Conservation (phyloP, 2,113 vertebrate species). For the Channa maculata region DNA sequence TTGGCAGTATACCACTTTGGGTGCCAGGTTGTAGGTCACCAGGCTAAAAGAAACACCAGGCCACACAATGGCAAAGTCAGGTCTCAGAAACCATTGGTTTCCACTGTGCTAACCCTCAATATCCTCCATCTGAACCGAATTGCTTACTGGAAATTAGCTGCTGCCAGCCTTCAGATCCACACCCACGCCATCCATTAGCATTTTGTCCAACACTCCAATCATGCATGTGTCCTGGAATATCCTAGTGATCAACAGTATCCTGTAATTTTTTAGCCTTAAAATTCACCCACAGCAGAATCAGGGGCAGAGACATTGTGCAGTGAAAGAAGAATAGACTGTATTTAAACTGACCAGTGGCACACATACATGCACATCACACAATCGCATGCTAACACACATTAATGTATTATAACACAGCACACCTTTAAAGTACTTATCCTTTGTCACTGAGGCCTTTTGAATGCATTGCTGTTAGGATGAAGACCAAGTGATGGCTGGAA, state of each 20-base stretch:
- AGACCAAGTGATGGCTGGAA: not conserved
- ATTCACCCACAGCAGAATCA: not conserved
- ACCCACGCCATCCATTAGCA: constrained; percentile 46
- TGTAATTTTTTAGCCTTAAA: not conserved
- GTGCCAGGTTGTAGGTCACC: constrained; percentile 55
- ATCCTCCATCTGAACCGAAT: constrained; percentile 52
- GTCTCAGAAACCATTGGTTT: constrained; percentile 65
- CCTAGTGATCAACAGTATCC: constrained; percentile 4
- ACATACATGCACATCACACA: not conserved
- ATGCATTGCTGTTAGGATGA: not conserved
- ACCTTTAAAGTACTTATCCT: not conserved
- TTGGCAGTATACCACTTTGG: constrained; percentile 31
- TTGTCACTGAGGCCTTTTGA: not conserved
- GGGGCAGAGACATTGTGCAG: not conserved
- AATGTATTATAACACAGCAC: not conserved
- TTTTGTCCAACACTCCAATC: constrained; percentile 27
- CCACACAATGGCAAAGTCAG: constrained; percentile 47
- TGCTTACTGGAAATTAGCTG: constrained; percentile 53
- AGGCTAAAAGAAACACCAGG: constrained; percentile 55
- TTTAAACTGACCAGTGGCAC: not conserved
- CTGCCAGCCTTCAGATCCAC: constrained; percentile 53
- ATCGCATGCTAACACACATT: not conserved
- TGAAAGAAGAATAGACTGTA: not conserved
- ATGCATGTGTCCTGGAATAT: constrained; percentile 10
- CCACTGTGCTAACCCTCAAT: constrained; percentile 60